Evolutionary conservation across 1,140 invertebrate species (phyloP).

Genomic region (Meteorus sp.): DNA sequence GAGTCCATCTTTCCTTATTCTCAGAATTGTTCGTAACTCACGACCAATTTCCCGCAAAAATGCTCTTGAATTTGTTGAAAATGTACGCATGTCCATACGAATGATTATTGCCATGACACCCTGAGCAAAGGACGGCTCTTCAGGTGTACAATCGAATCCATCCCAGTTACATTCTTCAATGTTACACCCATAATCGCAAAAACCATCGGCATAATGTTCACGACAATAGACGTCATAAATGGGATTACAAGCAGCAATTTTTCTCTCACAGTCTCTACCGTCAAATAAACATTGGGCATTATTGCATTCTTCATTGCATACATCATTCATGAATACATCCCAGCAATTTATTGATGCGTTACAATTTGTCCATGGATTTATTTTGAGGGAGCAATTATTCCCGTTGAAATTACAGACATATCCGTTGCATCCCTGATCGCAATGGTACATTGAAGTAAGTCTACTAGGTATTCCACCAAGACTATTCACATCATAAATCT

Average conservation of each 20-base stretch:
- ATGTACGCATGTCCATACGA: constrained; percentile 79
- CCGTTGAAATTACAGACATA: constrained; percentile 94
- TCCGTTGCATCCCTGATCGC: constrained; percentile 91
- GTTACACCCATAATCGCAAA: constrained; percentile 93
- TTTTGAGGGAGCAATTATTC: constrained; percentile 90
- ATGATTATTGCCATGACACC: constrained; percentile 84
- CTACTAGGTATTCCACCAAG: constrained; percentile 68
- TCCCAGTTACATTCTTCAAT: constrained; percentile 97
- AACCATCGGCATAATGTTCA: constrained; percentile 88
- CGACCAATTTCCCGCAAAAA: constrained; percentile 85
- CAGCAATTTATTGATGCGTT: constrained; percentile 84
- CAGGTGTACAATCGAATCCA: constrained; percentile 85
- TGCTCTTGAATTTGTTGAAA: constrained; percentile 73
- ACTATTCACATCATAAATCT: constrained; percentile 74
- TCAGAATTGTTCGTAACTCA: constrained; percentile 79
- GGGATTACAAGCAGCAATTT: constrained; percentile 80
- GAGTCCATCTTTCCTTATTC: constrained; percentile 77
- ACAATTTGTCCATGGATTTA: constrained; percentile 94
- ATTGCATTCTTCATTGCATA: constrained; percentile 92
- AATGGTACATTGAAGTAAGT: constrained; percentile 62
- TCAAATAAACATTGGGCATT: constrained; percentile 91
- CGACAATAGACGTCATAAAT: constrained; percentile 90
- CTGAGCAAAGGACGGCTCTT: constrained; percentile 75
- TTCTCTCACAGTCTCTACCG: constrained; percentile 87
- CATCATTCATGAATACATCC: constrained; percentile 84